These are phyloP conservation scores for Adoxophyes honmai DNA, from an alignment of 1,140 invertebrate genomes.

Conservation along the genomic window DNA sequence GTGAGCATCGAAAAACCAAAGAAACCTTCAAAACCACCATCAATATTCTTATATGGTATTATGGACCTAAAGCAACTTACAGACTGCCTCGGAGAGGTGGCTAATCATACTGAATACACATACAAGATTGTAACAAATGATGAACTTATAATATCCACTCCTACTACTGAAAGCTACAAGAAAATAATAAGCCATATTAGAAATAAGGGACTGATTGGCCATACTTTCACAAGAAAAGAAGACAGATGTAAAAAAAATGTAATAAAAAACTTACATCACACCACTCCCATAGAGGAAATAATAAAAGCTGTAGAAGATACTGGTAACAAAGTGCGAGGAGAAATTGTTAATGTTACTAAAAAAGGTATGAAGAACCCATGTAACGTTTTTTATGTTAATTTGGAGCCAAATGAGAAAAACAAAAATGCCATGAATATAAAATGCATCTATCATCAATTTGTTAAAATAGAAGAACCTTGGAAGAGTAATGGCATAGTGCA, in stretches of 20 bases:
- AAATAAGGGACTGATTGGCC: neutral
- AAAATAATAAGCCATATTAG: neutral
- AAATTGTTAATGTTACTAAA: neutral
- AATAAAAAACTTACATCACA: slow-evolving; percentile 2
- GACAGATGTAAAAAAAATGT: neutral
- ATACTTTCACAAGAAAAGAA: neutral
- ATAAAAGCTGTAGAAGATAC: neutral
- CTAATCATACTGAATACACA: neutral
- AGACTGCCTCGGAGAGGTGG: neutral
- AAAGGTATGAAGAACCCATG: neutral
- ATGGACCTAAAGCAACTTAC: neutral
- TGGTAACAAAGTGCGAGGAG: neutral
- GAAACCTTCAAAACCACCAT: neutral
- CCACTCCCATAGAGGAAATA: neutral
- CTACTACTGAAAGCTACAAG: neutral
- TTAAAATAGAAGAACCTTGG: slow-evolving; percentile 27
- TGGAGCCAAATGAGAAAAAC: slow-evolving; percentile 40
- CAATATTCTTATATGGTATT: neutral
- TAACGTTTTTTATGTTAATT: slow-evolving; percentile 29
- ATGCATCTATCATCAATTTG: slow-evolving; percentile 25
- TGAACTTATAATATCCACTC: neutral
- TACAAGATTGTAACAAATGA: neutral
- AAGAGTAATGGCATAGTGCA: slow-evolving; percentile 34
- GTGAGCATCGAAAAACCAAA: neutral
- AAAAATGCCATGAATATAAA: slow-evolving; percentile 35